phyloP scores from a whole-genome alignment of 2,888 invertebrate genomes.

The Atherix ibis region DNA sequence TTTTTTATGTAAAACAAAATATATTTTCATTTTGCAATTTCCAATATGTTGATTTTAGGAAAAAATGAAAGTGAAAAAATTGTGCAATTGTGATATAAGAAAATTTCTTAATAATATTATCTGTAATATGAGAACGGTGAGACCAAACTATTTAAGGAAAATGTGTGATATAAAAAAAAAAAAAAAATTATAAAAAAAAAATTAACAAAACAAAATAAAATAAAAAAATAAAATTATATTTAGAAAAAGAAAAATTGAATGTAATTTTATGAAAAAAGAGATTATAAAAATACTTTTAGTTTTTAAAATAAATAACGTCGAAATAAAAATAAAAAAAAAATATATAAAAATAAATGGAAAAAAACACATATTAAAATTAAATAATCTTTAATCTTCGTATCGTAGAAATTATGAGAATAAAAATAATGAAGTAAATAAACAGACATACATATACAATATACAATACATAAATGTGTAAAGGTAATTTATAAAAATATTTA shows the following conservation, averaged over 20 bases:
- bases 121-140: constrained; percentile 12
- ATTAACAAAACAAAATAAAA: constrained; percentile 1
- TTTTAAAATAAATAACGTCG: too few species aligned
- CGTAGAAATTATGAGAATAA: too few species aligned
- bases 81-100: constrained; percentile 11
- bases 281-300: too few species aligned
- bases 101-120: constrained; percentile 10
- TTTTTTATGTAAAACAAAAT: background rate
- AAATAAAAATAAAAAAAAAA: background rate
- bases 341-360: background rate
- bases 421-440: too few species aligned
- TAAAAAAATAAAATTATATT: background rate
- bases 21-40: background rate
- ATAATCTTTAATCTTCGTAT: too few species aligned
- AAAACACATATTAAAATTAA: too few species aligned
- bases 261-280: too few species aligned
- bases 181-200: constrained; percentile 6
- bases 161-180: constrained; percentile 10
- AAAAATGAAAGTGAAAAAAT: constrained; percentile 8
- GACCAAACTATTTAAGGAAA: constrained; percentile 12
- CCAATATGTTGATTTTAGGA: background rate
- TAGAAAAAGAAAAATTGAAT: too few species aligned
- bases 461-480: too few species aligned
- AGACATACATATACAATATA: too few species aligned
- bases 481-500: too few species aligned